Evolutionary conservation across 2,888 invertebrate genomes (phyloP), one percentile per base, ranked within the genome.

Genomic region (Luffia ferchaultella): DNA sequence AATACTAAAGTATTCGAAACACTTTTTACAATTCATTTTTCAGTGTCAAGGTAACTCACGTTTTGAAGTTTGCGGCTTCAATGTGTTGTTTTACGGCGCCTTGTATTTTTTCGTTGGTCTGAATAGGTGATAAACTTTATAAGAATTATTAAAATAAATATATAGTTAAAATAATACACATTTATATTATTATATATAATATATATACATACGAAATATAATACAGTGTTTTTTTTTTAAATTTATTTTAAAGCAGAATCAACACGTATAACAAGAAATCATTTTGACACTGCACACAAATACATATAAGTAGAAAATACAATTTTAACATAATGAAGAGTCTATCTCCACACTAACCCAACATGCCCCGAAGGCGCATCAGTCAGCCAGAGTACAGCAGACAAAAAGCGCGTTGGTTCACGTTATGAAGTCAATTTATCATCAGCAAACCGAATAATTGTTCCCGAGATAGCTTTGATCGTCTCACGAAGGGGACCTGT

Each of bases 341-440:
- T 30, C 30, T 12, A 30, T 7, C 12, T 30, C 30, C 30, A 30
- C 12, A 30, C 30, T 30, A 30, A 30, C 30, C 5, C 12, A 3
- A 7, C 12, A 30, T 30, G 30, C 30, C 30, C 30, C 12, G 30
- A 30, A 62, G 60, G 63, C 59, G 61, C 63, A 65, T 66, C 62
- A 64, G 60, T 65, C 65, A 61, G 55, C 54, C 54, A 51, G 57
- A 56, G 63, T 55, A 62, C 60, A 20, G 16, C 12, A 44, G 30
- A 65, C 62, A 65, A 68, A 67, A 67, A 66, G 62, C 64, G 64
- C 62, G 60, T 63, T 65, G 67, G 59, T 61, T 64, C 65, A 63
- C 59, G 64, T 68, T 67, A 67, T 64, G 64, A 62, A 67, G 64
- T 67, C 65, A 64, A 68, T 68, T 66, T 66, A 63, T 68, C 67